Evolutionary conservation across 2,888 invertebrate species (phyloP), one percentile per base, ranked within the genome.

Genomic region (Sphaeridia pumilis): DNA sequence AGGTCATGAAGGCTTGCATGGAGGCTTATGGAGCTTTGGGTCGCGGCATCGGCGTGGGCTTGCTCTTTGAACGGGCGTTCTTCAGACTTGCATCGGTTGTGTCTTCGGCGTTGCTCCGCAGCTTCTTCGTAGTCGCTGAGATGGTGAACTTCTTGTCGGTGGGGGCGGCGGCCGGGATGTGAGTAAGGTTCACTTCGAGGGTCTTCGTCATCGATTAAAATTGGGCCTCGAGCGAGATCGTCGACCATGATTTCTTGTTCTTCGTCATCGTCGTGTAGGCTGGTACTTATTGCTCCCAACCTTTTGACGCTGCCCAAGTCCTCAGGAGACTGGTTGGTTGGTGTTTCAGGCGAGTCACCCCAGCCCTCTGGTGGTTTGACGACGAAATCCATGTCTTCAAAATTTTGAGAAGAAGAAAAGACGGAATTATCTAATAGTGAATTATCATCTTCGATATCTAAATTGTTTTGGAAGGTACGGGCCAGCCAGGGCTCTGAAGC

Each of bases 281-380:
- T n/a, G 38, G 12, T 17, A 7, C 12, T 17, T 17, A 5, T 17
- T 12, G 5, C 17, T 12, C 38, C 38, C 4, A 38, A 12, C 28
- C 46, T 4, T 46, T 17, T 1, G 50, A 14, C 36, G 7, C 35
- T 46, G 34, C 36, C 36, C 20, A 42, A 27, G 41, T 41, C 21
- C 7, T 35, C 2, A n/a, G 43, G 41, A 21, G 42, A 42, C 21
- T 38, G 28, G 25, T 25, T 51, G 24, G 46, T 66, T 10, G 69
- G 68, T 7, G 72, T 71, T 59, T 75, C 74, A 4, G 88, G 88
- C 0, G 87, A 87, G 70, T 89, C 88, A 5, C 86, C 88, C 69
- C 88, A 89, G 41, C 87, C 87, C 17, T 86, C 87, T 2, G 88
- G 88, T 0, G 88, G 88, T 67, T 87, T 84, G 1, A 88, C 87